Evolutionary conservation across 2,888 invertebrate genomes (phyloP), one percentile per base, ranked within the genome.

Genomic region (Cantharis rufa): DNA sequence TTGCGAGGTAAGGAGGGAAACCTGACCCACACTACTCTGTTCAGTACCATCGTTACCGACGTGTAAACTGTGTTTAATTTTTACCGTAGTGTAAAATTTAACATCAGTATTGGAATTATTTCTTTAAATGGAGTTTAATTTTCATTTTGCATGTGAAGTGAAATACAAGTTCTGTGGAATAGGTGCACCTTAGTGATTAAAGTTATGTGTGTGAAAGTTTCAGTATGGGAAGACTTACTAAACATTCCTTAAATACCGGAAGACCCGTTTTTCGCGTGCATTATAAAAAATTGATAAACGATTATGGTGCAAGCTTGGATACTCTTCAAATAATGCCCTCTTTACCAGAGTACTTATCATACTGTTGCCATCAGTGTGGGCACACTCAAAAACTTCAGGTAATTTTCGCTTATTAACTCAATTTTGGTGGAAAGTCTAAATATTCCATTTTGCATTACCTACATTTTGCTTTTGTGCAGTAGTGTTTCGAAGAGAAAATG

Each of bases 341-440:
- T 27, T 84, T 90, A 77, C 90, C 90, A 81, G 90, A 91, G 83
- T 91, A 90, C 84, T 87, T 91, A 84, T 91, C 91, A 74, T 91
- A 91, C 85, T 91, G 90, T 82, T 91, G 91, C 86, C 90, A 90
- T 84, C 90, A 90, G 83, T 91, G 91, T 83, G 91, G 91, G 77
- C 91, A 91, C 86, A 90, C 89, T 84, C 91, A 91, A 84, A 90
- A 90, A 84, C 84, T 91, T 80, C 89, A 91, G 90, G 91, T 91
- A 88, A 87, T 24, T 15, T 48, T n/a, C 48, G n/a, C 15, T 63
- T 24, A 24, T 7, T 74, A 16, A 62, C 86, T 85, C 71, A 62
- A 11, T 68, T 24, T 24, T 13, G 11, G 61, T 27, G 3, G n/a
- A 15, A 68, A 68, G 24, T 68, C 3, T 68, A 24, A 21, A 24